Evolutionary conservation across 2,113 vertebrate genomes (phyloP).

Genomic region (Gopherus evgoodei): DNA sequence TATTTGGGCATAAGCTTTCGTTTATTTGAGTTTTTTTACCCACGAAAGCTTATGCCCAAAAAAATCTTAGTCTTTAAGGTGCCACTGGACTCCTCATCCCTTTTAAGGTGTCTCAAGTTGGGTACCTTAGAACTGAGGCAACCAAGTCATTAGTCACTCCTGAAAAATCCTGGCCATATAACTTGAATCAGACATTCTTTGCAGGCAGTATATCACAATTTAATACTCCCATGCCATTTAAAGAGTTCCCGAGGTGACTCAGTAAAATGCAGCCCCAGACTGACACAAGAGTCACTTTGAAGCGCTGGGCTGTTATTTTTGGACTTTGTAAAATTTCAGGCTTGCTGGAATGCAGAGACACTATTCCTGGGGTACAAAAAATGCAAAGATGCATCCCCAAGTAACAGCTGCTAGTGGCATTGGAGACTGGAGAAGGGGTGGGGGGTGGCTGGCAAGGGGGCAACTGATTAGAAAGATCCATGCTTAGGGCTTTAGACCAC

Average conservation of each 20-base stretch:
- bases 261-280: slow-evolving; percentile 41
- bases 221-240: slow-evolving; percentile 22
- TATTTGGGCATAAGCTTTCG: too few species aligned
- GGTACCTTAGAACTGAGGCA: neutral
- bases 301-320: slow-evolving; percentile 44
- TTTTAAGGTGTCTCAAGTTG: neutral
- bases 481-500: neutral
- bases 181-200: neutral
- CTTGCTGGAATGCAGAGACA: slow-evolving; percentile 72
- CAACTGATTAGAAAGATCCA: neutral
- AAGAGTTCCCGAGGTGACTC: neutral
- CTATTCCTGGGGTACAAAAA: slow-evolving; percentile 80
- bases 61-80: too few species aligned
- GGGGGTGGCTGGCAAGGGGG: neutral
- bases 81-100: neutral
- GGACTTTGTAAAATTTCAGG: slow-evolving; percentile 56
- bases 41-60: too few species aligned
- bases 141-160: neutral
- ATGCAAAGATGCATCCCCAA: slow-evolving; percentile 72
- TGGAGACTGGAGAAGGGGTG: neutral
- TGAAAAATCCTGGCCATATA: neutral
- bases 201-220: neutral
- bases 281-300: neutral
- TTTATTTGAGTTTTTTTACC: too few species aligned
- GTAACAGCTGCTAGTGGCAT: slow-evolving; percentile 81